Base-by-base conservation (phyloP, 2,797 vertebrate species). In the Crocodylus rhombifer region DNA sequence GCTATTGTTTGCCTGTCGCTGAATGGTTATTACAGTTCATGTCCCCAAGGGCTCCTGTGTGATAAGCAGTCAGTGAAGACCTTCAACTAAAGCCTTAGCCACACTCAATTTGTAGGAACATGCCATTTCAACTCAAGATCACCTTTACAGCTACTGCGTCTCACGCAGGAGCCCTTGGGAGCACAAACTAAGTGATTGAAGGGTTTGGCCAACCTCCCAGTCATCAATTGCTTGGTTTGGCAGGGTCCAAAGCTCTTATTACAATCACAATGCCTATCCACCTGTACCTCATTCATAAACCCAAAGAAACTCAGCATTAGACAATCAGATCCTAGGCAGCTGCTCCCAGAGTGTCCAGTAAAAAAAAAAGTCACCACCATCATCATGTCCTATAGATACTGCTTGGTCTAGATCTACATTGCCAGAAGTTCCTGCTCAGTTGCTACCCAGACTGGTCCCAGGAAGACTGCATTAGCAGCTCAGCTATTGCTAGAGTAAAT, bases 181-280 rank as follows among this genome's bases (percentile, higher is more conserved):
- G 33, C 20, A 18, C 30, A 28, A 30, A 25, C 28, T 23, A 20
- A 36, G 51, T 62, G 11, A 69, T 80, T 60, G 80, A 89, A 36
- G 28, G n/a, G 87, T 74, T 86, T 82, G 80, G 63, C 55, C 89
- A 60, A 55, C 88, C 80, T 89, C 84, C 63, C 51, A 80, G 11
- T 64, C 84, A 56, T 94, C 94, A 87, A 87, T 94, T 91, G n/a
- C 77, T 82, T 81, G 67, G 77, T 78, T 61, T 65, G 61, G 30
- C 9, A 75, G 26, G 3, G 5, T 79, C 81, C 90, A 75, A 36
- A 83, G n/a, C 81, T 67, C 64, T 90, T 91, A 79, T 87, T 92
- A 77, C 25, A 58, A 58, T 78, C 65, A 6, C n/a, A 57, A 23
- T 75, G 74, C 20, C 28, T 77, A 17, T n/a, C 82, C 84, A 90